Base-by-base conservation (phyloP, 1,140 invertebrate genomes). In the Zaprionus ghesquierei region DNA sequence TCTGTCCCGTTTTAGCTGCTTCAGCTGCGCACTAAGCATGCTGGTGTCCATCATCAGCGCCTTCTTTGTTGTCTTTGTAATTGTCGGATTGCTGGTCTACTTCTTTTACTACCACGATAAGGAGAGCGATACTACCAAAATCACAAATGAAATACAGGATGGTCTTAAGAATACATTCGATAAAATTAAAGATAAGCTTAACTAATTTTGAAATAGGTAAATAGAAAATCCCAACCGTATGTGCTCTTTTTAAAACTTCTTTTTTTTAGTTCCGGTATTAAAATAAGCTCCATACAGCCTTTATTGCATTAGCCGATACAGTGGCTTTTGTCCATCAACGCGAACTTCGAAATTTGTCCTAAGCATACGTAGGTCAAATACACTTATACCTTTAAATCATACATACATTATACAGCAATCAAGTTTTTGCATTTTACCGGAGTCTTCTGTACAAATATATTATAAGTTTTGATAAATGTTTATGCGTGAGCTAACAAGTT, bases 11-110 rank as follows among this genome's bases (percentile, higher is more conserved):
- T 77, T n/a, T 51, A 90, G 89, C 66, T 90, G 89, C 78, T 89
- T 86, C 46, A 90, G 61, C 49, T 90, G 89, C 38, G 89, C 89
- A 27, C 69, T 90, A 2, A 91, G 79, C 66, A 74, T 90, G 46
- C 74, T 90, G 0, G 41, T 90, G 5, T 90, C 89, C 2, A 69
- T 90, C 3, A 80, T 90, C 38, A 90, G 89, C 23, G 73, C 84
- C n/a, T 90, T 90, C 35, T 41, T 90, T 60, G 85, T 90, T 27
- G 59, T 90, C 5, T 73, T 89, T 25, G 68, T 90, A 22, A 77
- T 90, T 51, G 79, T 80, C 23, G 89, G 81, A 1, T 27, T 90
- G 5, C 49, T 89, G 10, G 64, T 90, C 3, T 90, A 90, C 41
- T 90, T 89, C 10, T 38, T 78, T 51, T 72, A 86, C 59, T 91